Percentiles rank a stretch among this genome's conserved stretches.
phyloP scores from a whole-genome alignment of 2,797 vertebrate species.

The Rousettus madagascariensis region DNA sequence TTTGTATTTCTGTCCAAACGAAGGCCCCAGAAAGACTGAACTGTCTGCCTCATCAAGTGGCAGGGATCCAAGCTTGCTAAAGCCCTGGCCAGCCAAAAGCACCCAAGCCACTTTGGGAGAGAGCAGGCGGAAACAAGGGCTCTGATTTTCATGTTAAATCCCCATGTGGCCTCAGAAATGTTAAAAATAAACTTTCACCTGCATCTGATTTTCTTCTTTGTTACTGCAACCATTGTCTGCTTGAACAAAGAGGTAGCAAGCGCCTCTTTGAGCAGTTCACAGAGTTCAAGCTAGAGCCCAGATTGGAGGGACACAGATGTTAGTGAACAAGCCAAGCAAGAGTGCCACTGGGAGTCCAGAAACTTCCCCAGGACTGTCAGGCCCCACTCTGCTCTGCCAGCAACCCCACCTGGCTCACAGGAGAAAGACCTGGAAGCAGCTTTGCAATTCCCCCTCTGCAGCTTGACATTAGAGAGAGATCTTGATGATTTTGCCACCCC shows the following conservation, averaged over 20 bases:
- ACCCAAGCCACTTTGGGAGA: conserved; percentile 24
- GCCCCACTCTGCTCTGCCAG: neutral
- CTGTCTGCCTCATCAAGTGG: neutral
- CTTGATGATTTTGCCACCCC: neutral
- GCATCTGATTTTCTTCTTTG: conserved; percentile 76
- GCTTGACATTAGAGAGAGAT: neutral
- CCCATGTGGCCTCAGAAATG: conserved; percentile 68
- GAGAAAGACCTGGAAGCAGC: neutral
- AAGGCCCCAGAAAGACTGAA: conserved; percentile 45
- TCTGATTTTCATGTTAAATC: conserved; percentile 71
- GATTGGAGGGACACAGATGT: conserved; percentile 64
- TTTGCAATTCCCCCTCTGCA: neutral
- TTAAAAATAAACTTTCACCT: conserved; percentile 81
- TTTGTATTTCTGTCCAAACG: conserved; percentile 51
- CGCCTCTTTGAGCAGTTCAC: conserved; percentile 44
- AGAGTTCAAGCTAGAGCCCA: conserved; percentile 59
- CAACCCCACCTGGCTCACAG: neutral
- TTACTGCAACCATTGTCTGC: conserved; percentile 62
- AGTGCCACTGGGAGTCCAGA: neutral
- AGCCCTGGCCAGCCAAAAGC: conserved; percentile 4
- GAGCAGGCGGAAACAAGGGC: neutral
- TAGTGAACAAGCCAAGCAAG: conserved; percentile 47
- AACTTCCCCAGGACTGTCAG: neutral
- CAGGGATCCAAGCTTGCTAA: neutral
- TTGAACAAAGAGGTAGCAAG: conserved; percentile 72